phyloP scores from a whole-genome alignment of 2,888 invertebrate species.

The Dromius quadrimaculatus region DNA sequence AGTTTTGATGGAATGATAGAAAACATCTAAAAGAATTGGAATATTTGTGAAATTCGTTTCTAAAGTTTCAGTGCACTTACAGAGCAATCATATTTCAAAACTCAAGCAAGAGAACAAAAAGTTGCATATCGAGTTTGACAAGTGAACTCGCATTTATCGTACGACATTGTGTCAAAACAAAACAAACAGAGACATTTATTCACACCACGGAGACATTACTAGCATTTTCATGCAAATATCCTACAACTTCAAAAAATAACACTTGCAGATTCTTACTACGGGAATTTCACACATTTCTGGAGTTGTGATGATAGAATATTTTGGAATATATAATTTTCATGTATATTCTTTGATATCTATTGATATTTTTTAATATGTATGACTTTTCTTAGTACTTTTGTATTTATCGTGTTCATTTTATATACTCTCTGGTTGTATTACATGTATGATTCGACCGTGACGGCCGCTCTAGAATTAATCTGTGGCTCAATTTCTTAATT shows the following conservation, averaged over 20 bases:
- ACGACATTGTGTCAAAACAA: slow-evolving; percentile 43
- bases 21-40: background rate
- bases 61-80: slow-evolving; percentile 24
- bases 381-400: no score
- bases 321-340: no score
- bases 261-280: background rate
- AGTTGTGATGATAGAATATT: no score
- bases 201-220: slow-evolving; percentile 32
- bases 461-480: no score
- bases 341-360: no score
- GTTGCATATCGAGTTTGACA: slow-evolving; percentile 44
- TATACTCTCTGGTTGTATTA: no score
- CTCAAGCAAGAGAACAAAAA: slow-evolving; percentile 13
- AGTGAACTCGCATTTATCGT: slow-evolving; percentile 47
- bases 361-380: no score
- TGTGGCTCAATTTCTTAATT: no score
- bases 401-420: no score
- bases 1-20: slow-evolving; percentile 16
- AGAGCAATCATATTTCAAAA: slow-evolving; percentile 37
- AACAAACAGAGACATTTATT: slow-evolving; percentile 51
- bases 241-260: background rate
- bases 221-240: slow-evolving; percentile 45
- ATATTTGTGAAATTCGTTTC: slow-evolving; percentile 30
- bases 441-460: no score
- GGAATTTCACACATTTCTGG: no score